Conservation (phyloP, 2,113 vertebrate genomes). For the Antennarius striatus region DNA sequence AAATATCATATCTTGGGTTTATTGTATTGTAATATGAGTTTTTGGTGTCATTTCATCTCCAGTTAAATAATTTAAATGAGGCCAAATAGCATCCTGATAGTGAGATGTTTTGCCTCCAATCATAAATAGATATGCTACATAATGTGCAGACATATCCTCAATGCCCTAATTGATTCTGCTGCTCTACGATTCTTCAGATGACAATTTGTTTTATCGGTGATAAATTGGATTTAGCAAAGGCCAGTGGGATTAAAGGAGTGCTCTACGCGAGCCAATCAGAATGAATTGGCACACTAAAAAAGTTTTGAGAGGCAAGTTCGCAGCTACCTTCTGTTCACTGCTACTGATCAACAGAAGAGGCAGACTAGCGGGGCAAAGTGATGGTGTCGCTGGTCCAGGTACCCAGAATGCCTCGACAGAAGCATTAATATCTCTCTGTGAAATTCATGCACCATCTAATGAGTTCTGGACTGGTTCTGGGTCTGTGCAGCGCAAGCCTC, state of each 20-base stretch:
- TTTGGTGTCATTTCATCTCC: too few relatives aligned
- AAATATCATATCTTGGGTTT: too few relatives aligned
- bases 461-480: slow-evolving; percentile 35
- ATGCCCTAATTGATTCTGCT: slow-evolving; percentile 18
- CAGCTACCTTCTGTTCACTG: slow-evolving; percentile 59
- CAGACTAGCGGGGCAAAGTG: slow-evolving; percentile 52
- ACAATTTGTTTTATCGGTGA: slow-evolving; percentile 56
- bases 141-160: slow-evolving; percentile 10
- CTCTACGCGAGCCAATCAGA: slow-evolving; percentile 45
- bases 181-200: slow-evolving; percentile 24
- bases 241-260: slow-evolving; percentile 45
- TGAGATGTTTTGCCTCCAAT: too few relatives aligned
- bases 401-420: slow-evolving; percentile 22
- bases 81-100: too few relatives aligned
- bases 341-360: slow-evolving; percentile 63
- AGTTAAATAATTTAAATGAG: too few relatives aligned
- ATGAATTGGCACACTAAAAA: slow-evolving; percentile 46
- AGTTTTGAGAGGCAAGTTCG: slow-evolving; percentile 35
- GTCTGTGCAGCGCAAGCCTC: slow-evolving; percentile 9
- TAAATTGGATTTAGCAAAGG: slow-evolving; percentile 51
- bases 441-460: slow-evolving; percentile 39
- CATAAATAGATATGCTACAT: neutral
- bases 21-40: too few relatives aligned
- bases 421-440: slow-evolving; percentile 40
- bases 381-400: slow-evolving; percentile 37